Percentiles rank a stretch among this genome's conserved stretches.
phyloP scores from a whole-genome alignment of 2,797 vertebrate species.

The Tolypeutes matacus region DNA sequence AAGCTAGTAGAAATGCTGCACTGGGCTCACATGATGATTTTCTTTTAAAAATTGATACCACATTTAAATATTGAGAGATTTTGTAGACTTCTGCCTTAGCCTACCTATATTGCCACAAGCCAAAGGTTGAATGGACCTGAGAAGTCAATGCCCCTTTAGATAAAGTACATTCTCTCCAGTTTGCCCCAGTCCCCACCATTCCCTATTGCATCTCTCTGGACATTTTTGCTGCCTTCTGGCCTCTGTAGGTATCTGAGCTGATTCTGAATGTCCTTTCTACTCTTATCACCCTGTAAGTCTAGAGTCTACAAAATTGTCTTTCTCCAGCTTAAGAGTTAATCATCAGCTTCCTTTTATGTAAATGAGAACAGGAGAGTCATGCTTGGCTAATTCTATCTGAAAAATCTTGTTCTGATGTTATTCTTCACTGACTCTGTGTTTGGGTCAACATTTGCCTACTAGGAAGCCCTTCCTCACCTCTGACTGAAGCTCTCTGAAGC shows the following conservation, averaged over 20 bases:
- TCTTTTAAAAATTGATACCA: not conserved
- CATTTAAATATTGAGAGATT: not conserved
- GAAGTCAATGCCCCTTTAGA: not conserved
- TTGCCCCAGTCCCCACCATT: not conserved
- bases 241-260: not conserved
- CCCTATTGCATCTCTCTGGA: not conserved
- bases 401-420: not conserved
- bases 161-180: not conserved
- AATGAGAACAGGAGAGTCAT: constrained; percentile 76
- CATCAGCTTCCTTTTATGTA: constrained; percentile 68
- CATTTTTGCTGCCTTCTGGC: not conserved
- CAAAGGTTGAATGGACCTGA: not conserved
- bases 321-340: constrained; percentile 59
- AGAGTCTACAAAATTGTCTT: not conserved
- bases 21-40: not conserved
- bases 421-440: not conserved
- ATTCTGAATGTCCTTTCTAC: not conserved
- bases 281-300: not conserved
- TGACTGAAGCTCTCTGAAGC: not conserved
- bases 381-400: constrained; percentile 40
- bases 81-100: not conserved
- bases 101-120: not conserved
- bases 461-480: not conserved
- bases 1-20: not conserved
- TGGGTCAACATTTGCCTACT: not conserved